These are phyloP conservation scores for Sebastes umbrosus DNA, from an alignment of 2,797 vertebrate genomes.

Conservation along the genomic window DNA sequence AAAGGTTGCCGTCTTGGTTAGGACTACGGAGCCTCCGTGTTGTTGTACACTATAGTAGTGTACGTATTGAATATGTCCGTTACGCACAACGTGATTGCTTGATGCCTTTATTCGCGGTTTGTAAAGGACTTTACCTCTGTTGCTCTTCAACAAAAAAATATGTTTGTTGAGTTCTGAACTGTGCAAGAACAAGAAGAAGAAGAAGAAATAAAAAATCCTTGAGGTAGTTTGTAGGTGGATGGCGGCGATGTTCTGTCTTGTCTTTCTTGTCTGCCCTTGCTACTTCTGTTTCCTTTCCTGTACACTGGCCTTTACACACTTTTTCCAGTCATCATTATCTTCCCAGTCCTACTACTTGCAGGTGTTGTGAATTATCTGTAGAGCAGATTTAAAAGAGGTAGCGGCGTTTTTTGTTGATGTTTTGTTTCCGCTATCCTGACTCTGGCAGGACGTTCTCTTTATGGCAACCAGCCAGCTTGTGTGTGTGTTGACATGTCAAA, in stretches of 20 bases:
- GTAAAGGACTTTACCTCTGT: background rate
- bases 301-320: constrained; percentile 5
- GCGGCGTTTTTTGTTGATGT: background rate
- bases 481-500: background rate
- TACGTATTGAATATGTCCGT: background rate
- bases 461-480: constrained; percentile 27
- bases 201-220: background rate
- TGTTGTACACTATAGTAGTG: background rate
- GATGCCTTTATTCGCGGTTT: background rate
- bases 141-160: background rate
- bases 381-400: constrained; percentile 44
- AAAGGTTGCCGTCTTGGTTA: background rate
- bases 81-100: background rate
- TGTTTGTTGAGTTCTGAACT: background rate
- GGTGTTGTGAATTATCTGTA: constrained; percentile 60
- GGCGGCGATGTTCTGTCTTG: constrained; percentile 29
- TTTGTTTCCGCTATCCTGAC: background rate
- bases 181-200: background rate
- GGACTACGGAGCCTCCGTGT: background rate
- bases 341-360: constrained; percentile 42
- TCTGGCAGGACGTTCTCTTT: constrained; percentile 19
- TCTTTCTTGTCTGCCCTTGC: constrained; percentile 62
- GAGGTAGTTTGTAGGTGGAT: constrained; percentile 11
- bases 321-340: constrained; percentile 62
- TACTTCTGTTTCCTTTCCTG: constrained; percentile 37